These are phyloP conservation scores for Oreohelix idahoensis DNA, from an alignment of 1,140 invertebrate genomes.

Conservation along the genomic window DNA sequence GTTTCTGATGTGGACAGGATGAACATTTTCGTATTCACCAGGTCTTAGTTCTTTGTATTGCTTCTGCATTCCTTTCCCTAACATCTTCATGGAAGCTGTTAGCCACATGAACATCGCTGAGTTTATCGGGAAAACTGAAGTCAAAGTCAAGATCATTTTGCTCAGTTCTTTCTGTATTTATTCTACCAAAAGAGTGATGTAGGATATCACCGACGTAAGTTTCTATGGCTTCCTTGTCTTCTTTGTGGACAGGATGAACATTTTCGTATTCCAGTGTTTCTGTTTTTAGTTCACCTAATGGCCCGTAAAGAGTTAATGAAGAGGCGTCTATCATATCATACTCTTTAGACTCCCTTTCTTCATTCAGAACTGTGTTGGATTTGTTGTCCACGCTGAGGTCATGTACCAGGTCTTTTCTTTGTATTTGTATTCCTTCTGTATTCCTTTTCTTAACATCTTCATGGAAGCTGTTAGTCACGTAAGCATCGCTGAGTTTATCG, in stretches of 20 bases:
- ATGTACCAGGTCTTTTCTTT: not conserved
- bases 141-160: not conserved
- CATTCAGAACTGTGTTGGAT: too few species aligned
- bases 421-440: not conserved
- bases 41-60: too few species aligned
- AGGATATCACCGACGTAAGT: not conserved
- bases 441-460: too few species aligned
- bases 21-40: too few species aligned
- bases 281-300: too few species aligned
- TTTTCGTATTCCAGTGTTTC: too few species aligned
- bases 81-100: not conserved
- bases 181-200: not conserved
- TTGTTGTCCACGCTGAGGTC: not conserved
- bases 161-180: not conserved
- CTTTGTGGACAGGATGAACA: not conserved
- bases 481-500: not conserved
- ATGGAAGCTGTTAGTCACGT: not conserved
- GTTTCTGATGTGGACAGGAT: too few species aligned
- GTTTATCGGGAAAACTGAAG: not conserved
- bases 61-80: too few species aligned
- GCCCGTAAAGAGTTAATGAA: too few species aligned
- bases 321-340: too few species aligned
- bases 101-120: not conserved
- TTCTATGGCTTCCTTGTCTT: not conserved
- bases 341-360: too few species aligned